A percentile compares a stretch with the other conserved stretches of the same genome.
Conservation (phyloP, 2,113 vertebrate genomes). For the Pristiophorus japonicus region DNA sequence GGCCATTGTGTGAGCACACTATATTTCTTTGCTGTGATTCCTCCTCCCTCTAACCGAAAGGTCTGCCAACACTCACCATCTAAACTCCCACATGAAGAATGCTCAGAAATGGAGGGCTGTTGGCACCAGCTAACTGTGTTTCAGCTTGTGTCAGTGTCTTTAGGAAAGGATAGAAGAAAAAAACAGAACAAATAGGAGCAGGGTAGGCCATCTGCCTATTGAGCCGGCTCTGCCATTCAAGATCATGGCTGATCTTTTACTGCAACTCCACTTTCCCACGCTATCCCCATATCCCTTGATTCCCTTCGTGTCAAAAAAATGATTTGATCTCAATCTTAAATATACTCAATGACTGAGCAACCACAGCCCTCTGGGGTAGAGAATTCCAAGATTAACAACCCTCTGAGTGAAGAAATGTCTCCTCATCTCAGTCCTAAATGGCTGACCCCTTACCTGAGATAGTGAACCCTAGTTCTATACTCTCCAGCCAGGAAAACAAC, state of each 20-base stretch:
- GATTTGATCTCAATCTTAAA: background rate
- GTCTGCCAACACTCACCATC: background rate
- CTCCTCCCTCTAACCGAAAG: background rate
- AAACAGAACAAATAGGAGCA: background rate
- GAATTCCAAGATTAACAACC: too few species aligned
- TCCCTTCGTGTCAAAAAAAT: background rate
- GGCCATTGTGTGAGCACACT: background rate
- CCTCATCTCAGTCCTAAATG: background rate
- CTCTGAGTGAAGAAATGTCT: background rate
- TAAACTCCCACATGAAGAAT: background rate
- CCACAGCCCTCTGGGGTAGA: background rate
- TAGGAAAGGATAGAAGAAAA: background rate
- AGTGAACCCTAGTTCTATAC: background rate
- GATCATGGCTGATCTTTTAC: too few species aligned
- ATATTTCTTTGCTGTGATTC: background rate
- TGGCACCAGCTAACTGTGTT: background rate
- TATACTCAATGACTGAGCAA: background rate
- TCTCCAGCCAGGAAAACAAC: background rate
- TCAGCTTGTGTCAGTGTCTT: background rate
- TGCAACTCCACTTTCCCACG: background rate
- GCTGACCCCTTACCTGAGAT: background rate
- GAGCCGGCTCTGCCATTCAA: background rate
- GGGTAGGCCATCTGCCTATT: background rate
- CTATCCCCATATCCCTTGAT: background rate
- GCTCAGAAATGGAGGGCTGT: background rate